phyloP scores from a whole-genome alignment of 2,888 invertebrate genomes.

The Colostygia pectinataria region DNA sequence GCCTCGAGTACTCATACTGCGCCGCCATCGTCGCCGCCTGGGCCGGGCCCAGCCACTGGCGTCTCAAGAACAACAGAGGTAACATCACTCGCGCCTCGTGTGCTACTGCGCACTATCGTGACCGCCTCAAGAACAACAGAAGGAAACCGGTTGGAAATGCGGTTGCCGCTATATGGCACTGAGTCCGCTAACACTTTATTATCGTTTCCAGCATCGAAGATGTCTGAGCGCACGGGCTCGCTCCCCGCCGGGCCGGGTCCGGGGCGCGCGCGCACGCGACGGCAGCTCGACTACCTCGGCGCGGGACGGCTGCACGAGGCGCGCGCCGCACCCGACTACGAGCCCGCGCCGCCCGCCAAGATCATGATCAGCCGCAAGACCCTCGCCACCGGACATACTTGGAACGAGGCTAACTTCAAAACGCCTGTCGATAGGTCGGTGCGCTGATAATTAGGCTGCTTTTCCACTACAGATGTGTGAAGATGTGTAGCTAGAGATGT shows the following conservation, averaged over 20 bases:
- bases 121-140: too few species aligned
- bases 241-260: slow-evolving; percentile 52
- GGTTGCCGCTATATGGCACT: too few species aligned
- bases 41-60: slow-evolving; percentile 94
- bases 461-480: too few species aligned
- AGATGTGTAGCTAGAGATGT: too few species aligned
- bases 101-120: too few species aligned
- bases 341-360: slow-evolving; percentile 67
- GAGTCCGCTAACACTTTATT: not conserved
- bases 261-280: slow-evolving; percentile 60
- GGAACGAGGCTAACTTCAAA: slow-evolving; percentile 76
- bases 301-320: slow-evolving; percentile 64
- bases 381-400: slow-evolving; percentile 72
- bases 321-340: slow-evolving; percentile 57
- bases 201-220: slow-evolving; percentile 57
- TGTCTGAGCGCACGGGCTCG: slow-evolving; percentile 65
- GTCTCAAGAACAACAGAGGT: slow-evolving; percentile 82
- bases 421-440: slow-evolving; percentile 73
- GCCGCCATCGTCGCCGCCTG: slow-evolving; percentile 84
- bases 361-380: slow-evolving; percentile 78
- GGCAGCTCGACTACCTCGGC: slow-evolving; percentile 67
- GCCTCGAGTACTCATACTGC: slow-evolving; percentile 88
- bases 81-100: not conserved
- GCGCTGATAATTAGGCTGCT: too few species aligned
- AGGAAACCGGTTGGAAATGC: too few species aligned